A percentile compares a stretch with the other conserved stretches of the same genome.
phyloP scores from a whole-genome alignment of 2,888 invertebrate species.

The Escarpia spicata region DNA sequence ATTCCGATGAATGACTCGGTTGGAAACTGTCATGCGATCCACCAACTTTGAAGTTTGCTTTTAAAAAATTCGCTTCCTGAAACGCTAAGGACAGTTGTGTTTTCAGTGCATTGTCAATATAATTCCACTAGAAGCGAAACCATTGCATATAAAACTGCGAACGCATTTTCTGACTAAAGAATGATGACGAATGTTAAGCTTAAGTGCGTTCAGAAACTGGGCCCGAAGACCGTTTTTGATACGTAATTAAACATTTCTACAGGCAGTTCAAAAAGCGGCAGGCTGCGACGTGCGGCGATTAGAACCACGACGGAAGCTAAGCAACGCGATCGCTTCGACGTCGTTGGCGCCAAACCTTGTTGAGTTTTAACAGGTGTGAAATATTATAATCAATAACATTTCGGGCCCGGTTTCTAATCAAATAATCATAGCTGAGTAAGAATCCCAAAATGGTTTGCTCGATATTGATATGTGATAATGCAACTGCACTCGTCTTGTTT shows the following conservation, averaged over 20 bases:
- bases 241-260: neutral
- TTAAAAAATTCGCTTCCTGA: neutral
- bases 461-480: neutral
- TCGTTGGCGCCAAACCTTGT: neutral
- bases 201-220: slow-evolving; percentile 12
- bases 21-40: neutral
- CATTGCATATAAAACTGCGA: neutral
- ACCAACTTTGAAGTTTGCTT: neutral
- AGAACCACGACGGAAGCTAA: neutral
- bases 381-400: neutral
- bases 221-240: neutral
- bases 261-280: slow-evolving; percentile 16
- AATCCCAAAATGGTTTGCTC: neutral
- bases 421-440: neutral
- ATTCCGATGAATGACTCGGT: neutral
- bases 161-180: neutral
- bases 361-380: neutral
- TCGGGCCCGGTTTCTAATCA: neutral
- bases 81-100: neutral
- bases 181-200: neutral
- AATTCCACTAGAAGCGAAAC: neutral
- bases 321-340: neutral
- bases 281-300: neutral
- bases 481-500: neutral
- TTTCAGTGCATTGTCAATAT: neutral